These are phyloP conservation scores for Gobiocypris rarus DNA, from an alignment of 2,113 vertebrate genomes.

Conservation along the genomic window DNA sequence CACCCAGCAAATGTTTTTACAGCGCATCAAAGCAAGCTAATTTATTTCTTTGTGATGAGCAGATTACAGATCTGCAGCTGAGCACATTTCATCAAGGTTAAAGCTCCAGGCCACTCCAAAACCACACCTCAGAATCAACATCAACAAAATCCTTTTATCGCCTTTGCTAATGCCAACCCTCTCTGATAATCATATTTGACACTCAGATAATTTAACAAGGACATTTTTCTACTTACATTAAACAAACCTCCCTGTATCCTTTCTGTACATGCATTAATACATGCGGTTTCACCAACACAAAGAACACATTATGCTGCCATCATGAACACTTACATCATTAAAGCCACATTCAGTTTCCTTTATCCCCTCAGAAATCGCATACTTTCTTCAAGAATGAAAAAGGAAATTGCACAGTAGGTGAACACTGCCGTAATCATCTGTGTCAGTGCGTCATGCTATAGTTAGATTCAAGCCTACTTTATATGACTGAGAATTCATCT, in stretches of 20 bases:
- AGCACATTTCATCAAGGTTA: constrained; percentile 40
- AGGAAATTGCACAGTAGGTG: constrained; percentile 25
- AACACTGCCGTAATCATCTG: neutral
- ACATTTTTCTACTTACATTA: neutral
- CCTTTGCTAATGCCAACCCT: neutral
- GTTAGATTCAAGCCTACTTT: constrained; percentile 9
- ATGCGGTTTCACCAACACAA: neutral
- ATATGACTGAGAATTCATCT: constrained; percentile 10
- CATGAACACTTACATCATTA: neutral
- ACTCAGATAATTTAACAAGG: neutral
- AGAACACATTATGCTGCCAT: neutral
- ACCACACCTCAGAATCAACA: neutral
- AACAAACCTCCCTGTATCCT: neutral
- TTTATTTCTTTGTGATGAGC: constrained; percentile 23
- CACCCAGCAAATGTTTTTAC: constrained; percentile 45
- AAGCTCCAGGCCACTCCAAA: neutral
- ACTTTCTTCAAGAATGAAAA: constrained; percentile 19
- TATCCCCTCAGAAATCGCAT: constrained; percentile 1
- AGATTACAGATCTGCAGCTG: neutral
- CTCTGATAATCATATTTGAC: neutral
- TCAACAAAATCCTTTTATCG: neutral
- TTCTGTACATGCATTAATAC: neutral
- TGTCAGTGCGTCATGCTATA: neutral
- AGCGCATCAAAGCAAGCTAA: constrained; percentile 13
- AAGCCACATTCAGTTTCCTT: neutral